Evolutionary conservation across 2,888 invertebrate genomes (phyloP).

Genomic region (Hyles lineata): DNA sequence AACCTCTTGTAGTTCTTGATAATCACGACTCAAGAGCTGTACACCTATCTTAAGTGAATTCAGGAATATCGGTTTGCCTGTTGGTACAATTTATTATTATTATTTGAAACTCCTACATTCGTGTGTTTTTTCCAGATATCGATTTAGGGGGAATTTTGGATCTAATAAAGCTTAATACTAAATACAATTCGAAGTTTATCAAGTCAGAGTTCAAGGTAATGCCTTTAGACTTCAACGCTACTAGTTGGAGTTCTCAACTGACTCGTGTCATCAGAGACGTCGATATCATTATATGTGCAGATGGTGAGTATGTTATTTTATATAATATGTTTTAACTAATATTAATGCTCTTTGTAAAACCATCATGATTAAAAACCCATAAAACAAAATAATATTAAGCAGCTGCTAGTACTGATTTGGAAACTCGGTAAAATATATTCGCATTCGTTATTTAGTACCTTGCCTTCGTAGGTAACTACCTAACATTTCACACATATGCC

Average conservation of each 20-base stretch:
- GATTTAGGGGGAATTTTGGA: constrained; percentile 90
- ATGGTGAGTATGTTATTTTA: constrained; percentile 85
- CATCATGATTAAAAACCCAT: not conserved
- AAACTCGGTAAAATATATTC: too few relatives aligned
- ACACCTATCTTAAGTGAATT: too few relatives aligned
- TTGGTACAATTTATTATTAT: too few relatives aligned
- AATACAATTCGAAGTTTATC: constrained; percentile 86
- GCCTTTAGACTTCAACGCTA: constrained; percentile 88
- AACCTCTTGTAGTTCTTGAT: too few relatives aligned
- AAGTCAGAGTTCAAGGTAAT: constrained; percentile 86
- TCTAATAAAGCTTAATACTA: constrained; percentile 88
- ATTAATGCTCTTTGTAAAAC: not conserved
- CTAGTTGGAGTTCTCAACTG: constrained; percentile 84
- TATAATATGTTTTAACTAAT: not conserved
- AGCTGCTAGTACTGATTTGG: too few relatives aligned
- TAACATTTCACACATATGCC: not conserved
- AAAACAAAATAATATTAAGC: too few relatives aligned
- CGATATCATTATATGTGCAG: constrained; percentile 91
- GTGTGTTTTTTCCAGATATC: constrained; percentile 84
- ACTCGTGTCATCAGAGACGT: constrained; percentile 83
- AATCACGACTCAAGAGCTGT: too few relatives aligned
- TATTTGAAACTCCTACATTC: not conserved
- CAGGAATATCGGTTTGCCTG: too few relatives aligned
- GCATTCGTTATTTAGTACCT: not conserved
- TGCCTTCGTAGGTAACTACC: too few relatives aligned